Percentiles rank a stretch among this genome's conserved stretches.
Conservation (phyloP, 1,140 invertebrate species). For the Aphis gossypii region DNA sequence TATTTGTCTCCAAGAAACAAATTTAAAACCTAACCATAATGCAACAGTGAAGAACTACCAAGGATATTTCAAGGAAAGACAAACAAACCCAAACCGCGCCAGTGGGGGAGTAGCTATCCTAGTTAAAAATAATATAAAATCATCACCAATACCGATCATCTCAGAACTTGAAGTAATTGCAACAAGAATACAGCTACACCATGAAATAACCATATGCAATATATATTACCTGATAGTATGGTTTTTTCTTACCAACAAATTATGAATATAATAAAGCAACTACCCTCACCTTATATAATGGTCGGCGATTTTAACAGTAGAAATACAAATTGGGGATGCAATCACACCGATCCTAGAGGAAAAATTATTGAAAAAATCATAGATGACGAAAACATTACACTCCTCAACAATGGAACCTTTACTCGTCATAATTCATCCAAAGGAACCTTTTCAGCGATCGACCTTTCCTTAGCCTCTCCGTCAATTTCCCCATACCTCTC, state of each 20-base stretch:
- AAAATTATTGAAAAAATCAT: no score
- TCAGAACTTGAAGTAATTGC: not conserved
- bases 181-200: not conserved
- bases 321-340: no score
- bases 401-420: no score
- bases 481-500: no score
- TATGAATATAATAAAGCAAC: no score
- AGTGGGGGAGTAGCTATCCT: not conserved
- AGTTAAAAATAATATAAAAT: not conserved
- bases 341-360: no score
- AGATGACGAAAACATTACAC: no score
- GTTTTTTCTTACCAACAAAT: not conserved
- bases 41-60: not conserved
- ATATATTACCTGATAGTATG: not conserved
- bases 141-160: not conserved
- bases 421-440: no score
- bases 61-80: not conserved
- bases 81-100: not conserved
- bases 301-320: no score
- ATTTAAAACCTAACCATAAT: not conserved
- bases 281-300: no score
- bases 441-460: no score
- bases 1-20: not conserved
- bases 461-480: no score
- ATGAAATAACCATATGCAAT: not conserved